Conservation (phyloP, 92 coral and sea anemone genomes). For the Phenganax marumi region DNA sequence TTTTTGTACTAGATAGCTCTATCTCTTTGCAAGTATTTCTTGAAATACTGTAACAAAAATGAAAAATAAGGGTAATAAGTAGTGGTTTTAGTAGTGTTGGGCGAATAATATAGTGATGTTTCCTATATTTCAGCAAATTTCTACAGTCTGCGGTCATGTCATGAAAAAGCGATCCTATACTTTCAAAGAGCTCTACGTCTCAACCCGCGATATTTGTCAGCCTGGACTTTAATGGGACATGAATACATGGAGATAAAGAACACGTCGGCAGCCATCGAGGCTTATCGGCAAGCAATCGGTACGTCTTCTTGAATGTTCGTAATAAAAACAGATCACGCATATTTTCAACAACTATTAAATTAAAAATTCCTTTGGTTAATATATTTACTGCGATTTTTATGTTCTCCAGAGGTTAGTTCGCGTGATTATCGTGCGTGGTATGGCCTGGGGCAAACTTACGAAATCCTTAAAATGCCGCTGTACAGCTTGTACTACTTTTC, state of each 20-base stretch:
- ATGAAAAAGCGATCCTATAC: conserved; percentile 88
- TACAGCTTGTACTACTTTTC: conserved; percentile 91
- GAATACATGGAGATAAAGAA: conserved; percentile 94
- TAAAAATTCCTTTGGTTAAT: background rate
- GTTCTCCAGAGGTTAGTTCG: conserved; percentile 70
- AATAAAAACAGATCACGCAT: too few species aligned
- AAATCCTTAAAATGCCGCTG: conserved; percentile 91
- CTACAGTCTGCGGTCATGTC: conserved; percentile 85
- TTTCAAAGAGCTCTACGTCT: conserved; percentile 90
- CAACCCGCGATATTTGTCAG: conserved; percentile 91
- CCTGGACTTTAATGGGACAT: conserved; percentile 97
- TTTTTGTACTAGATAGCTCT: background rate
- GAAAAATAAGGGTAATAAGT: too few species aligned
- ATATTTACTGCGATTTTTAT: background rate
- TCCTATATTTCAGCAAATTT: conserved; percentile 68
- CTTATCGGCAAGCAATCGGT: conserved; percentile 96
- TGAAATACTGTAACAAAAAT: background rate
- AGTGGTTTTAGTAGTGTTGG: too few species aligned
- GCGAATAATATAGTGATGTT: too few species aligned
- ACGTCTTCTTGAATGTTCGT: conserved; percentile 6
- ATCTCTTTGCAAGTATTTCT: background rate
- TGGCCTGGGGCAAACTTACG: conserved; percentile 95
- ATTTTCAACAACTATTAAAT: background rate
- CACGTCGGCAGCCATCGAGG: conserved; percentile 91
- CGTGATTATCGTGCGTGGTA: conserved; percentile 98